A percentile compares a stretch with the other conserved stretches of the same genome.
phyloP scores from a whole-genome alignment of 1,140 invertebrate species.

The Drosophila kurseongensis region DNA sequence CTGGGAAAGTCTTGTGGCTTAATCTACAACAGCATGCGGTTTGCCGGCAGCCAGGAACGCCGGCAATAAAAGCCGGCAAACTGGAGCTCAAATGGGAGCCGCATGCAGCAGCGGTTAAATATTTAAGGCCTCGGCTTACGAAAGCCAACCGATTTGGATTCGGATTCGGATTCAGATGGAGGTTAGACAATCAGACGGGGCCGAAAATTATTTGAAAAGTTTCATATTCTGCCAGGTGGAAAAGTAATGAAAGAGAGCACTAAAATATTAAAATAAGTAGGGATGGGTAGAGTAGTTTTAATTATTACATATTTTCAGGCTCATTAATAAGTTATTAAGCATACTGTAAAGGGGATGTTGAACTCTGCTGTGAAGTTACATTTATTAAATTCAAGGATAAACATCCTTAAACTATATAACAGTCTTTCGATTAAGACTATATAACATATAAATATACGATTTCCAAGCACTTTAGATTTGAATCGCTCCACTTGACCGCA shows the following conservation, averaged over 20 bases:
- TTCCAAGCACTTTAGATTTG: background rate
- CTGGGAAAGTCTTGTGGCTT: conserved; percentile 66
- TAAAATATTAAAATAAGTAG: conserved; percentile 4
- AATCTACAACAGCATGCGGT: conserved; percentile 62
- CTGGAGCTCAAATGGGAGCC: conserved; percentile 21
- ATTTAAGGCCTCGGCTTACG: conserved; percentile 35
- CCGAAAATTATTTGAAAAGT: background rate
- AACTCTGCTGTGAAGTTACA: no score
- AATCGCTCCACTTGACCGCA: background rate
- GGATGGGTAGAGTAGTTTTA: no score
- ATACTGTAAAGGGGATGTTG: no score
- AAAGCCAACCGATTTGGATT: conserved; percentile 6
- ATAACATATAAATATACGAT: background rate
- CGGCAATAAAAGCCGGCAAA: conserved; percentile 45
- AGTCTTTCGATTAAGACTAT: background rate
- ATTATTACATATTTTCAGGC: no score
- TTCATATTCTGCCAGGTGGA: conserved; percentile 1
- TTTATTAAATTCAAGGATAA: no score
- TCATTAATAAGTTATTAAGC: no score
- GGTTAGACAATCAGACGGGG: conserved; percentile 1
- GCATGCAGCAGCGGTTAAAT: conserved; percentile 42
- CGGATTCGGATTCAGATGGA: no score
- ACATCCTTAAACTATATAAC: background rate
- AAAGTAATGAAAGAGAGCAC: conserved; percentile 5
- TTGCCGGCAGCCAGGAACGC: conserved; percentile 42